These are phyloP conservation scores for Podarcis raffonei DNA, from an alignment of 2,113 vertebrate genomes.

Conservation along the genomic window DNA sequence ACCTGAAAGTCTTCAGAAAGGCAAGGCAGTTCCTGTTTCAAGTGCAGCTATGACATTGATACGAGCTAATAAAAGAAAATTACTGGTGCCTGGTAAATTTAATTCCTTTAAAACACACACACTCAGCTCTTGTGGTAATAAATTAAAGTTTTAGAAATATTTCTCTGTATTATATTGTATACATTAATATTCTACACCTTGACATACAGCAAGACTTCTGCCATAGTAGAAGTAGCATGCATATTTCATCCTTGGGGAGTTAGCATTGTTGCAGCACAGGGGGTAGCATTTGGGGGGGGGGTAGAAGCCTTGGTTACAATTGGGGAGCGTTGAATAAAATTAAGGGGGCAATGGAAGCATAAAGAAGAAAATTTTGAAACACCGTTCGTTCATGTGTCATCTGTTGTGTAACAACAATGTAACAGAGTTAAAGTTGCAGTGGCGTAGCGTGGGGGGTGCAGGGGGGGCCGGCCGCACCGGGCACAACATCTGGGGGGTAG, in stretches of 20 bases:
- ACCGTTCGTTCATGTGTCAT: no score
- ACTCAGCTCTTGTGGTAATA: not conserved
- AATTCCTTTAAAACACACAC: not conserved
- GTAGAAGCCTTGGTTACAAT: no score
- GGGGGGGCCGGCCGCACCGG: no score
- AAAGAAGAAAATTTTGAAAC: no score
- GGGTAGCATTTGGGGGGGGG: no score
- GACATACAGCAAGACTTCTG: not conserved
- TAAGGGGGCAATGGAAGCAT: no score
- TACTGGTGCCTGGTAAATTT: not conserved
- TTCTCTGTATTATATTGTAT: not conserved
- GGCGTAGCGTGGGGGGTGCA: no score
- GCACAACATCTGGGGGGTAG: no score
- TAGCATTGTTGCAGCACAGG: not conserved
- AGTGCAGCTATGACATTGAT: not conserved
- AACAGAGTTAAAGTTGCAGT: no score
- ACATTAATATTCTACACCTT: not conserved
- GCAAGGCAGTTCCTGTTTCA: not conserved
- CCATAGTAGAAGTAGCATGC: not conserved
- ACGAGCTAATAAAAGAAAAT: not conserved
- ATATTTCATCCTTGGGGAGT: not conserved
- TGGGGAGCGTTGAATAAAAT: no score
- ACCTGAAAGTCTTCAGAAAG: not conserved
- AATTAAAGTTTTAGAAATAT: not conserved
- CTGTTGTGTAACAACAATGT: no score